Evolutionary conservation across 2,113 vertebrate species (phyloP), one percentile per base, ranked within the genome.

Genomic region (Gopherus flavomarginatus): DNA sequence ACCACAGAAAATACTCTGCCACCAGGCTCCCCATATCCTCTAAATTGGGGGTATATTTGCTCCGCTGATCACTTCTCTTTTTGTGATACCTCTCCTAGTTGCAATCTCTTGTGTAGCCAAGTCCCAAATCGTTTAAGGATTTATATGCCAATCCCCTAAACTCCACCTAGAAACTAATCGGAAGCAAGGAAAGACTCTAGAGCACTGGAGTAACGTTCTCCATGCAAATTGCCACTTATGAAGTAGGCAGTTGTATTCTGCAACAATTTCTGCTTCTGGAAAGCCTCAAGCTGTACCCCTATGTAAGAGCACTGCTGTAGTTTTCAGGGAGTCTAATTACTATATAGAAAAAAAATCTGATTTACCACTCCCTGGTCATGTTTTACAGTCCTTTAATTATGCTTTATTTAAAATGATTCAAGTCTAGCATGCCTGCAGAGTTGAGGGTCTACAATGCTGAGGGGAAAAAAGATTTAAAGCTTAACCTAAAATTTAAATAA

Each of bases 241-340:
- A 92, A 96, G 94, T 91, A n/a, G 35, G 27, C 93, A 69, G 12
- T 35, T 82, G 78, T 16, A n/a, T 97, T 93, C 90, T 87, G 90
- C 69, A 96, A 87, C 95, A 96, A 96, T 80, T 65, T 93, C 57
- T 56, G 47, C 44, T 88, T 91, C 91, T 91, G 50, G 91, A 95
- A 90, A 4, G 31, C 21, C 9, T 87, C 56, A 69, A 89, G 88
- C 91, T 87, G 17, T 42, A 56, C 5, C 49, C 17, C 90, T 90
- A 83, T 80, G 35, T 52, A 75, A 82, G 35, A 72, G 17, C 65
- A 47, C 38, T 47, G n/a, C 42, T 79, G 38, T 14, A 24, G 4
- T 35, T 31, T 52, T 11, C 35, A 21, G 27, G 29, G 38, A 27
- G 83, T 79, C 78, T n/a, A 92, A 90, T 11, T 79, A 88, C 44